phyloP scores from a whole-genome alignment of 2,888 invertebrate species.

The Melanotus villosus region DNA sequence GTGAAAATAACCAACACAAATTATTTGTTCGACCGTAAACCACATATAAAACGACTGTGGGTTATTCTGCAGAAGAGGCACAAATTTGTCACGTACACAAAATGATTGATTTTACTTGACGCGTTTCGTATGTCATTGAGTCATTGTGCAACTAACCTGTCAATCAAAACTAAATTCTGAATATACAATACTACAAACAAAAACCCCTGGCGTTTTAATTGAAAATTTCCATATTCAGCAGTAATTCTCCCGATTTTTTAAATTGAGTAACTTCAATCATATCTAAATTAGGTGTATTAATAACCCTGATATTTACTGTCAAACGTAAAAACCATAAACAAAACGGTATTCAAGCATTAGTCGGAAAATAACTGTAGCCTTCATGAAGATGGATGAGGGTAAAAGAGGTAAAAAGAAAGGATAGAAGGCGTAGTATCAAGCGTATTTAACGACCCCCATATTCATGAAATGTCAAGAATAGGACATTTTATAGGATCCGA shows the following conservation, averaged over 20 bases:
- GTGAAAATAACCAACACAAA: no score
- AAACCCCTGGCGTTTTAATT: no score
- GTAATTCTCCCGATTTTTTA: no score
- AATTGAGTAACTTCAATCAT: no score
- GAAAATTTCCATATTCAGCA: no score
- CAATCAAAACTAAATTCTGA: neutral
- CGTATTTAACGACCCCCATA: conserved; percentile 5
- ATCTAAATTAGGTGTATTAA: no score
- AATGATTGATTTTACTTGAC: conserved; percentile 24
- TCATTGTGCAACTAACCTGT: conserved; percentile 12
- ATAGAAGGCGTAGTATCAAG: neutral
- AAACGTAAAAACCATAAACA: neutral
- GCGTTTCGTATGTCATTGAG: conserved; percentile 14
- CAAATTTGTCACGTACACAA: conserved; percentile 7
- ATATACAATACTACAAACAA: no score
- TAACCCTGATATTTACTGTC: no score
- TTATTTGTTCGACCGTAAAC: no score
- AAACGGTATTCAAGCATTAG: conserved; percentile 1
- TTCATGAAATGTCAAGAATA: conserved; percentile 4
- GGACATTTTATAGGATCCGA: no score
- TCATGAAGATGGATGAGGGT: conserved; percentile 9
- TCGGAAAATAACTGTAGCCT: neutral
- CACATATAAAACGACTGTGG: neutral
- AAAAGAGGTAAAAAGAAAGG: neutral
- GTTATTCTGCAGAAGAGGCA: conserved; percentile 4